A percentile compares a stretch with the other conserved stretches of the same genome.
Evolutionary conservation across 2,888 invertebrate genomes (phyloP).

Genomic region (Xanthorhoe designata): DNA sequence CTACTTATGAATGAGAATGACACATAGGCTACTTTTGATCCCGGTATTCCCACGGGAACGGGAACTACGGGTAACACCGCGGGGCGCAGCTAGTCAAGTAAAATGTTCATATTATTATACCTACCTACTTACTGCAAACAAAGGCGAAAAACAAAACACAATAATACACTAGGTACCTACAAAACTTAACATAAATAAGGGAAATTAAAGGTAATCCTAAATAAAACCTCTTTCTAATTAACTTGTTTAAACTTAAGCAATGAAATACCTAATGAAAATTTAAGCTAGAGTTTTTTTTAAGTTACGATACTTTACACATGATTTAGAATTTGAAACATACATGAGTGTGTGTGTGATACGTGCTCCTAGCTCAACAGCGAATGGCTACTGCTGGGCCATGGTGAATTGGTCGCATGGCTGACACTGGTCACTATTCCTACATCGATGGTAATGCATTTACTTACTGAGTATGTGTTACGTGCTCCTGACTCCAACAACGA

Average conservation of each 20-base stretch:
- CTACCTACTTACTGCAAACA: background rate
- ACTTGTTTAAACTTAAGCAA: no score
- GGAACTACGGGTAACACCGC: no score
- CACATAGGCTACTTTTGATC: no score
- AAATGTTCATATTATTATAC: no score
- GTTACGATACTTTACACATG: conserved; percentile 9
- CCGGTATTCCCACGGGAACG: no score
- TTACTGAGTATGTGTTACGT: conserved; percentile 57
- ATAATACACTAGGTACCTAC: background rate
- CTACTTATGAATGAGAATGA: no score
- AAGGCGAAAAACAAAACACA: background rate
- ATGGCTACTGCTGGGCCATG: conserved; percentile 12
- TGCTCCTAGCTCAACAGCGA: conserved; percentile 11
- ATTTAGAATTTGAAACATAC: conserved; percentile 25
- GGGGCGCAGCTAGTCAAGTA: no score
- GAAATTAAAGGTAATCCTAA: background rate
- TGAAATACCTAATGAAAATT: no score
- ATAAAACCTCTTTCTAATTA: background rate
- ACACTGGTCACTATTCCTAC: background rate
- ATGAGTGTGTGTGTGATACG: conserved; percentile 13
- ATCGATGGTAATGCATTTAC: conserved; percentile 36
- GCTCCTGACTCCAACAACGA: conserved; percentile 50
- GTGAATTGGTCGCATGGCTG: background rate
- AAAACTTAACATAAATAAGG: background rate
- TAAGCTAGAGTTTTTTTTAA: no score